These are phyloP conservation scores for Itoplectis maculator DNA, from an alignment of 2,888 invertebrate species.

Conservation along the genomic window DNA sequence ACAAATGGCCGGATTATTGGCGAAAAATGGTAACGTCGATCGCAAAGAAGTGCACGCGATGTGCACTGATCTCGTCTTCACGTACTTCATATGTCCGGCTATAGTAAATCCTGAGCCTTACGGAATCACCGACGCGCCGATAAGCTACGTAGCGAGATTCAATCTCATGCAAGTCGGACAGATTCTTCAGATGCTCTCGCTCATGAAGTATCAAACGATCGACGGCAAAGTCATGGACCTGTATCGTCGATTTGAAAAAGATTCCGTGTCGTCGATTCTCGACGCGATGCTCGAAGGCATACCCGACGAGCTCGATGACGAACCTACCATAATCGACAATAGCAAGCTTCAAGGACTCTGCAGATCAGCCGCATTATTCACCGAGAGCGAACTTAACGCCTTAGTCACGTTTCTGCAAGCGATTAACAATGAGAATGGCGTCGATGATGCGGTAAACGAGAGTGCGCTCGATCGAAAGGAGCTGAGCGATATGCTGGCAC, in stretches of 20 bases:
- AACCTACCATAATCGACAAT: conserved; percentile 84
- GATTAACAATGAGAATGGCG: conserved; percentile 82
- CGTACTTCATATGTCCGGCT: conserved; percentile 97
- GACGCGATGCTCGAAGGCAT: conserved; percentile 88
- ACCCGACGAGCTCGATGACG: conserved; percentile 83
- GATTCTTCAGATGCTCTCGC: conserved; percentile 95
- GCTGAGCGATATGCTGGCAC: conserved; percentile 84
- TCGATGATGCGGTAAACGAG: conserved; percentile 43
- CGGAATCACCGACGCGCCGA: conserved; percentile 96
- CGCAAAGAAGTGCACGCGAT: conserved; percentile 89
- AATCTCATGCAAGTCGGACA: conserved; percentile 96
- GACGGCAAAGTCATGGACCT: conserved; percentile 91
- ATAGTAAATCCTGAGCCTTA: conserved; percentile 98
- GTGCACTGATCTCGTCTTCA: conserved; percentile 96
- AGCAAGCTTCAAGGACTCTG: conserved; percentile 87
- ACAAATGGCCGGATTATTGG: conserved; percentile 91
- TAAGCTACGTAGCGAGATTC: conserved; percentile 95
- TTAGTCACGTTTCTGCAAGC: conserved; percentile 87
- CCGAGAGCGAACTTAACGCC: conserved; percentile 88
- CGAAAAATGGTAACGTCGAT: conserved; percentile 87
- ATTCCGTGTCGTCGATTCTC: conserved; percentile 91
- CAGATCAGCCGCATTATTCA: conserved; percentile 89
- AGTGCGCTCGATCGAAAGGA: conserved; percentile 84
- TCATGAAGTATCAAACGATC: conserved; percentile 93
- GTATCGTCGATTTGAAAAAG: conserved; percentile 92